Base-by-base conservation (phyloP, 2,888 invertebrate species). In the Emesis furor region DNA sequence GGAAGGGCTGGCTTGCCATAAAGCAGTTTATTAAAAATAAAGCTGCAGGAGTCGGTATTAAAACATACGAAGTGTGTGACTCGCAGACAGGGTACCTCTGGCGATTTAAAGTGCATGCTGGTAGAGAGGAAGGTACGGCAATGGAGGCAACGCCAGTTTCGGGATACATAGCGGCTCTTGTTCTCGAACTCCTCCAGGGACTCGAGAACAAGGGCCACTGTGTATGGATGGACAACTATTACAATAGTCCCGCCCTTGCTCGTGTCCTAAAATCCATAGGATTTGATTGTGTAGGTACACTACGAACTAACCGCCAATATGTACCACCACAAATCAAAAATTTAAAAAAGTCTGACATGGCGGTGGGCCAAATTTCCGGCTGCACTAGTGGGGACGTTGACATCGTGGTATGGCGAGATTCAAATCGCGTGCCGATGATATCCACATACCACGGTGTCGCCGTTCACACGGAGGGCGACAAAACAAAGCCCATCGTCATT, bases 31-130 rank as follows among this genome's bases (percentile, higher is more conserved):
- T 88, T 14, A 59, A 78, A 8, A 86, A 82, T 37, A 86, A 88
- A 75, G 72, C 79, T 2, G 85, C 87, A 0, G n/a, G 65, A 12
- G 30, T 76, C 3, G 87, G 86, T 0, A 83, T 88, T 1, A 89
- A 89, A 65, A 84, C 85, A 0, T 89, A 89, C 12, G 89, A 89
- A 35, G 51, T 90, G 1, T 89, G 87, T 85, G 89, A 89, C 75
- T 82, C 78, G 6, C 32, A 67, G 35, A 78, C 85, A 7, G 14
- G 24, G 24, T 24, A 24, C 24, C 24, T 24, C 24, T 24, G 24
- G 24, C 24, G 24, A 24, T n/a, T 24, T 42, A 71, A 71, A 42
- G 69, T 42, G 39, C 24, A 71, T 39, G 42, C 69, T 39, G 69
- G 69, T 39, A 71, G 69, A 39, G 39, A 71, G 24, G 8, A 17